Conservation (phyloP, 2,888 invertebrate genomes). For the Drosophila infuscata region DNA sequence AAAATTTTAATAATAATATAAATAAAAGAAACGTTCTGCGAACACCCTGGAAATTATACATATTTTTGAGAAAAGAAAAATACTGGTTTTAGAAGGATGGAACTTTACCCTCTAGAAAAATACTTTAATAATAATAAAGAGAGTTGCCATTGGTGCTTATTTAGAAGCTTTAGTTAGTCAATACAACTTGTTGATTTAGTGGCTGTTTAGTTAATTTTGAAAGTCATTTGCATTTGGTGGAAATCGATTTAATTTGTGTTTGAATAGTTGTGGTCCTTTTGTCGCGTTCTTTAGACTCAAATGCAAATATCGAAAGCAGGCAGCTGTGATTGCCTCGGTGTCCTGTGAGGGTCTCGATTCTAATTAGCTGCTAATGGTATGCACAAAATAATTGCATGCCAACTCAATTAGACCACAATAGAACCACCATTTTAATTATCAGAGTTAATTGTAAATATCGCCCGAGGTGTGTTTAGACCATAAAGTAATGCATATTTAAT, state of each 20-base stretch:
- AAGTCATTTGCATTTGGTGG: constrained; percentile 13
- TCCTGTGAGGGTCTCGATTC: constrained; percentile 7
- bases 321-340: constrained; percentile 12
- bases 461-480: constrained; percentile 18
- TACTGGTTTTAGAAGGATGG: not conserved
- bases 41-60: no score
- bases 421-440: constrained; percentile 53
- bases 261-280: constrained; percentile 8
- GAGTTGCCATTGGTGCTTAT: not conserved
- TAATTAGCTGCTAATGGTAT: constrained; percentile 45
- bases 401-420: constrained; percentile 65
- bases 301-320: constrained; percentile 20
- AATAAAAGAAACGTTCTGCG: not conserved
- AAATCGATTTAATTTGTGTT: constrained; percentile 32
- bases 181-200: not conserved
- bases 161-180: not conserved
- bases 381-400: constrained; percentile 61
- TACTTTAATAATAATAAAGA: not conserved
- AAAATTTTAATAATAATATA: not conserved
- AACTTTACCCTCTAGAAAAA: not conserved
- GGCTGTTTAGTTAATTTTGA: not conserved
- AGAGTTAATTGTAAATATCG: constrained; percentile 14
- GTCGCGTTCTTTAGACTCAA: not conserved
- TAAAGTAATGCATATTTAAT: constrained; percentile 59
- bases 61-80: not conserved